Conservation (phyloP, 2,888 invertebrate genomes). For the Temnothorax unifasciatus region DNA sequence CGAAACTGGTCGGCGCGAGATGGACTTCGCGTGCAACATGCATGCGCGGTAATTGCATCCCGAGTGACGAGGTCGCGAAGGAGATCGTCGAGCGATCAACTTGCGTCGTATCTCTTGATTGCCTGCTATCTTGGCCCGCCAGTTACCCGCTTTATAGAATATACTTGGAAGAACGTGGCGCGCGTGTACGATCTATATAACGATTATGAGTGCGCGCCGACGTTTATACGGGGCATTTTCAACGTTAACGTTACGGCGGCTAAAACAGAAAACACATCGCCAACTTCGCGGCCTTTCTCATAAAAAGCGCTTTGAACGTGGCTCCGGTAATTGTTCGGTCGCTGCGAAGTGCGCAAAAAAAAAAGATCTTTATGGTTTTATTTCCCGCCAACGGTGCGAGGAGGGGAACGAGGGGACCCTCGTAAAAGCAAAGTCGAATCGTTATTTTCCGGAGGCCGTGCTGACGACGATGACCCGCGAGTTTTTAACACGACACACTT, state of each 20-base stretch:
- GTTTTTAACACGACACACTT: slow-evolving; percentile 55
- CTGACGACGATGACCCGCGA: slow-evolving; percentile 44
- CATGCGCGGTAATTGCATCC: slow-evolving; percentile 42
- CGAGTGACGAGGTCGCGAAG: slow-evolving; percentile 55
- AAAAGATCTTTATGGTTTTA: slow-evolving; percentile 62
- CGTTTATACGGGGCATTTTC: slow-evolving; percentile 46
- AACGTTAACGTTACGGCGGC: slow-evolving; percentile 54
- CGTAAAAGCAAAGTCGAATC: slow-evolving; percentile 57
- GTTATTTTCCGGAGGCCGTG: slow-evolving; percentile 60
- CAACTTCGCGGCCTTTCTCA: slow-evolving; percentile 28
- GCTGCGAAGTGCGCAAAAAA: slow-evolving; percentile 49
- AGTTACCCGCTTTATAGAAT: slow-evolving; percentile 62
- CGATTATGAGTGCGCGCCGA: slow-evolving; percentile 59
- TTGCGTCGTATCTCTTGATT: slow-evolving; percentile 27
- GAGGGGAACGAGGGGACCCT: neutral
- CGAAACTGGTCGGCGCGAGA: slow-evolving; percentile 29
- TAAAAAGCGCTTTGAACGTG: slow-evolving; percentile 61
- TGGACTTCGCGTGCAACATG: slow-evolving; percentile 39
- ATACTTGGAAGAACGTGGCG: slow-evolving; percentile 60
- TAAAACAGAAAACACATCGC: slow-evolving; percentile 27
- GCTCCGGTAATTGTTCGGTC: slow-evolving; percentile 65
- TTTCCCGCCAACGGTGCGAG: slow-evolving; percentile 42
- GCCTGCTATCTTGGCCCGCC: slow-evolving; percentile 16
- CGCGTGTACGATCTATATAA: slow-evolving; percentile 63
- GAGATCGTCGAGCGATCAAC: slow-evolving; percentile 42